These are phyloP conservation scores for Eublepharis macularius DNA, from an alignment of 2,113 vertebrate species.

Conservation along the genomic window DNA sequence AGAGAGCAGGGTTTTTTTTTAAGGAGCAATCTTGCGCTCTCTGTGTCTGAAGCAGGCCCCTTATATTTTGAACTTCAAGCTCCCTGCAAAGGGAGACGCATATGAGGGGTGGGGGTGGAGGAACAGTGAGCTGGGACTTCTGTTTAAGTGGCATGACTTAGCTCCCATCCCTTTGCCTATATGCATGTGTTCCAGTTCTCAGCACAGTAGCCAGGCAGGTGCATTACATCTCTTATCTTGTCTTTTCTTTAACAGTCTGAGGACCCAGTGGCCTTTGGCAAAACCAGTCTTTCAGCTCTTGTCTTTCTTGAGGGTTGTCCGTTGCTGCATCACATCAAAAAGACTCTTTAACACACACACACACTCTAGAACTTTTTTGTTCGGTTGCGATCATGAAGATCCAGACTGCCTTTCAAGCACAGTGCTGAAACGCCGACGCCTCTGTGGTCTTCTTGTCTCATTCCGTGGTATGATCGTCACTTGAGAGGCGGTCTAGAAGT, in stretches of 20 bases:
- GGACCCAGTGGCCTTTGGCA: neutral
- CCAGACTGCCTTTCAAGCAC: conserved; percentile 51
- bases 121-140: no score
- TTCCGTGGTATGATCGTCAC: conserved; percentile 58
- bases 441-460: conserved; percentile 53
- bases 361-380: neutral
- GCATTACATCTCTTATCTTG: no score
- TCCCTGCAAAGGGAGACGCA: neutral
- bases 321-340: neutral
- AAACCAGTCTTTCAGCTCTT: no score
- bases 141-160: no score
- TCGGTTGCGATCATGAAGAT: conserved; percentile 43
- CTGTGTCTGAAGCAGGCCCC: no score
- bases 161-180: neutral
- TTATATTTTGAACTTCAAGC: no score
- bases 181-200: no score
- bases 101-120: no score
- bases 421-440: conserved; percentile 51
- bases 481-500: conserved; percentile 56
- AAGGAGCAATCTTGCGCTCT: no score
- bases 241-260: neutral
- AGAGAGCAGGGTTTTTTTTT: no score
- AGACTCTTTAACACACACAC: neutral
- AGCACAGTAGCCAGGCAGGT: no score
- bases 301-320: neutral